Conservation (phyloP, 2,888 invertebrate genomes). For the Geotrupes spiniger region DNA sequence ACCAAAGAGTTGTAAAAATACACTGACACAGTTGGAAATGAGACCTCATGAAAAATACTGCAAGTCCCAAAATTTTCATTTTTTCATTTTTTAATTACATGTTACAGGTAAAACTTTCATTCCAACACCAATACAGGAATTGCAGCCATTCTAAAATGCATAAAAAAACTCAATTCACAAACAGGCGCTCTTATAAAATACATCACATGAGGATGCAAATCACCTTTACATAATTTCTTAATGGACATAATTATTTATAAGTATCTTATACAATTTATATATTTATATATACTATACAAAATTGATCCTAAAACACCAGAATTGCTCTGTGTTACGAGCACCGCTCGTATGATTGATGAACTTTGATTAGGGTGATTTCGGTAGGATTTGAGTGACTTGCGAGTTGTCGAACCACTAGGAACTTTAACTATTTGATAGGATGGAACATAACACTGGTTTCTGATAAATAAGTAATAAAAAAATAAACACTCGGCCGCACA, state of each 20-base stretch:
- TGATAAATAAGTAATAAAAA: slow-evolving; percentile 9
- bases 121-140: slow-evolving; percentile 49
- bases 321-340: slow-evolving; percentile 25
- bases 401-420: slow-evolving; percentile 17
- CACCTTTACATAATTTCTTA: slow-evolving; percentile 32
- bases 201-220: slow-evolving; percentile 43
- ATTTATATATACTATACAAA: slow-evolving; percentile 48
- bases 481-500: slow-evolving; percentile 1
- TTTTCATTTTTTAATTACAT: slow-evolving; percentile 39
- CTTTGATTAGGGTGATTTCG: slow-evolving; percentile 13
- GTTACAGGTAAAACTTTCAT: slow-evolving; percentile 47
- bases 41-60: slow-evolving; percentile 40
- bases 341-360: slow-evolving; percentile 25
- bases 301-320: slow-evolving; percentile 47
- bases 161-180: slow-evolving; percentile 30
- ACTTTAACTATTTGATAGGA: slow-evolving; percentile 19
- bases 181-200: slow-evolving; percentile 41
- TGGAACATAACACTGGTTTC: slow-evolving; percentile 10
- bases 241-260: slow-evolving; percentile 46
- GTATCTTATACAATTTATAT: slow-evolving; percentile 47
- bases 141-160: slow-evolving; percentile 40
- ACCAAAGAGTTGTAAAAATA: slow-evolving; percentile 48
- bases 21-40: slow-evolving; percentile 42
- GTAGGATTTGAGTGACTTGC: slow-evolving; percentile 8
- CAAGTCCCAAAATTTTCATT: slow-evolving; percentile 36